phyloP scores from a whole-genome alignment of 1,140 invertebrate genomes.

The Eulimnadia texana region DNA sequence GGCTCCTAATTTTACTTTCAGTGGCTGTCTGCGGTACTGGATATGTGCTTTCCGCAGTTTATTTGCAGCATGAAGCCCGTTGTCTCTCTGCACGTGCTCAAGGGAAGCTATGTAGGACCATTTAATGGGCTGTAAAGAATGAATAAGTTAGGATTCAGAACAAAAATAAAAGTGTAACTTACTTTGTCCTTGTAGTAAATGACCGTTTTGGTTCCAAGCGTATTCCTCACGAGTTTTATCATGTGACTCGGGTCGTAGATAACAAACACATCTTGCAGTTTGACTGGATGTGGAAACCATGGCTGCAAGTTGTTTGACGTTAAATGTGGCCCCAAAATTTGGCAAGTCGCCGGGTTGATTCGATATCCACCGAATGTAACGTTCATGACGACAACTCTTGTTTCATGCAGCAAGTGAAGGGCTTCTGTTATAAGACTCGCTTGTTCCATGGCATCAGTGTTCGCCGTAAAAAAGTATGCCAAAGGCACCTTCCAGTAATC shows the following conservation, averaged over 20 bases:
- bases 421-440: neutral
- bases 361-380: neutral
- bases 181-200: too few relatives aligned
- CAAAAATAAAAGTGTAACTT: neutral
- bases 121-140: neutral
- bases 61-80: neutral
- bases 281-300: neutral
- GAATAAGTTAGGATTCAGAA: neutral
- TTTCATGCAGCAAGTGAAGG: neutral
- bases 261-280: neutral
- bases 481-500: neutral
- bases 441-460: neutral
- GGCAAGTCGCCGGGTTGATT: neutral
- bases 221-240: neutral
- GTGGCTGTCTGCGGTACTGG: neutral
- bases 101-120: neutral
- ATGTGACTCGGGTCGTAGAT: constrained; percentile 1
- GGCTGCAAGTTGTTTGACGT: neutral
- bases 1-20: neutral
- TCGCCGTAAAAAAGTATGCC: neutral
- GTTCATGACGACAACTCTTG: neutral
- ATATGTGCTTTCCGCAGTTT: neutral
- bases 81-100: neutral
- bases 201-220: neutral
- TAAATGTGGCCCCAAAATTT: neutral